Evolutionary conservation across 1,140 invertebrate species (phyloP).

Genomic region (Propsilocerus akamusi): DNA sequence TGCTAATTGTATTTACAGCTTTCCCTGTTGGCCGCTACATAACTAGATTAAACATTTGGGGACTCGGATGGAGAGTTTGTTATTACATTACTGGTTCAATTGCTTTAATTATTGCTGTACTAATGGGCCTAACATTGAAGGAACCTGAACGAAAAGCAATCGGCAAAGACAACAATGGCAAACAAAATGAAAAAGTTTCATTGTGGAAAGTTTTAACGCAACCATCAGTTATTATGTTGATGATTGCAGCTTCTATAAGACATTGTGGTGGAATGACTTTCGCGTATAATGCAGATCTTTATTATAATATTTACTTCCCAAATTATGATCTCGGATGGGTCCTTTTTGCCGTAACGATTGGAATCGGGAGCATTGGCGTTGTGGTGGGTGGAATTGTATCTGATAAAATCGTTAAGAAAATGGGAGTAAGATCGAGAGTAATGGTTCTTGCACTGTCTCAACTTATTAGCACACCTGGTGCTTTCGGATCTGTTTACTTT

Average conservation of each 20-base stretch:
- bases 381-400: conserved; percentile 74
- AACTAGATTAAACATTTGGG: conserved; percentile 54
- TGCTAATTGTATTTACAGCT: too few species aligned
- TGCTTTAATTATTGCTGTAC: conserved; percentile 48
- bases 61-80: conserved; percentile 69
- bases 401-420: conserved; percentile 71
- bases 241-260: conserved; percentile 71
- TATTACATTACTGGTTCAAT: conserved; percentile 71
- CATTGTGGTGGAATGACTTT: conserved; percentile 82
- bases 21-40: conserved; percentile 82
- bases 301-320: conserved; percentile 72
- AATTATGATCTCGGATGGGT: conserved; percentile 74
- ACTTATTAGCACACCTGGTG: conserved; percentile 69
- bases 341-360: conserved; percentile 70
- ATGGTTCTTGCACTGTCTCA: conserved; percentile 68
- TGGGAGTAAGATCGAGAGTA: conserved; percentile 70
- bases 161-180: conserved; percentile 36
- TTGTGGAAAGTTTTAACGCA: conserved; percentile 55
- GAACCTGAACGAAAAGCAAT: conserved; percentile 59
- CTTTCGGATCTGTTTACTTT: conserved; percentile 74
- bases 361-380: conserved; percentile 70
- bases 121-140: conserved; percentile 56
- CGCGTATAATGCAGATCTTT: conserved; percentile 76
- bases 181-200: conserved; percentile 28
- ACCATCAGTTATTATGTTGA: conserved; percentile 61